Conservation (phyloP, 2,888 invertebrate species). For the Phortica magna region DNA sequence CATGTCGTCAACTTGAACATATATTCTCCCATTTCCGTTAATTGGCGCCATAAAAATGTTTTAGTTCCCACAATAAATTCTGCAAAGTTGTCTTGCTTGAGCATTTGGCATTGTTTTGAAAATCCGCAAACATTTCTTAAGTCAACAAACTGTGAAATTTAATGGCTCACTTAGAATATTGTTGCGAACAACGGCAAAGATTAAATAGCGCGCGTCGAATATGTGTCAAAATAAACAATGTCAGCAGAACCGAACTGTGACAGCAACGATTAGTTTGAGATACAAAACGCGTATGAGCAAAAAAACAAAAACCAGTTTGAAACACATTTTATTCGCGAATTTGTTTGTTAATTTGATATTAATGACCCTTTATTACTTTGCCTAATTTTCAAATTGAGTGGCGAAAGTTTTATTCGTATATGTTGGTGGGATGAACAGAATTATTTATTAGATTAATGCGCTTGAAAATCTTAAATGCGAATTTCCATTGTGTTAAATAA, state of each 20-base stretch:
- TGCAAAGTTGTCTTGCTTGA: too few species aligned
- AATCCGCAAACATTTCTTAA: too few species aligned
- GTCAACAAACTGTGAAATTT: constrained; percentile 33
- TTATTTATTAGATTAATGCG: constrained; percentile 1
- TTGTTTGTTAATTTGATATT: constrained; percentile 10
- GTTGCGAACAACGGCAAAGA: constrained; percentile 38
- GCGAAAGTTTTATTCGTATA: constrained; percentile 6
- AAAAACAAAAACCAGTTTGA: neutral
- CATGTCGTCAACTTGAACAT: too few species aligned
- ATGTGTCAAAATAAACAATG: constrained; percentile 63
- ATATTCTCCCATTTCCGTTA: too few species aligned
- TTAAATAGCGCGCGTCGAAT: constrained; percentile 61
- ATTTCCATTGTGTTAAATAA: neutral
- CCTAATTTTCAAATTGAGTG: constrained; percentile 27
- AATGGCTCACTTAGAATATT: constrained; percentile 15
- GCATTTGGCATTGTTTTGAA: too few species aligned
- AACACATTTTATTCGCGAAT: neutral
- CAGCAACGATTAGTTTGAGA: constrained; percentile 54
- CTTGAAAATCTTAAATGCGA: neutral
- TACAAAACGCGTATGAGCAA: constrained; percentile 45
- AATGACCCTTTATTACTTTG: constrained; percentile 19
- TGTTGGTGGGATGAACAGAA: neutral
- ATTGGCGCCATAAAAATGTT: too few species aligned
- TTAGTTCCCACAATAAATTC: too few species aligned
- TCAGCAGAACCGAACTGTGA: constrained; percentile 48